Conservation (phyloP, 2,888 invertebrate species). For the Hipparchia sbordonii region DNA sequence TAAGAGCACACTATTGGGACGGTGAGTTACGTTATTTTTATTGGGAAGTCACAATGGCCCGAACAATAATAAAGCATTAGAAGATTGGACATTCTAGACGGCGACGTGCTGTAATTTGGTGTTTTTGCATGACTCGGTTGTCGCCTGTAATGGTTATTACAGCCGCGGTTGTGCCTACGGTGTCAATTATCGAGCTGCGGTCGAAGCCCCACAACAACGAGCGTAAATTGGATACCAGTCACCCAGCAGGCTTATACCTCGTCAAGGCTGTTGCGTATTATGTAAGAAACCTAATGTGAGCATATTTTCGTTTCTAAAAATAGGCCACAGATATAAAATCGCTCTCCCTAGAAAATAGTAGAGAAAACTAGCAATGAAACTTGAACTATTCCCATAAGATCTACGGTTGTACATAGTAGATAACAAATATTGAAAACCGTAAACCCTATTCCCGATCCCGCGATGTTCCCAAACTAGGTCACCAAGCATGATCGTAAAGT, state of each 20-base stretch:
- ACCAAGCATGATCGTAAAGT: conserved; percentile 59
- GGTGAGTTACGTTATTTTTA: conserved; percentile 77
- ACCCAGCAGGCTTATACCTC: conserved; percentile 72
- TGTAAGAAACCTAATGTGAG: conserved; percentile 55
- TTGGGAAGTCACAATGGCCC: conserved; percentile 59
- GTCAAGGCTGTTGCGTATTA: conserved; percentile 65
- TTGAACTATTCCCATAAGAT: conserved; percentile 43
- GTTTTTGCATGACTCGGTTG: conserved; percentile 60
- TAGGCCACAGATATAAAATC: conserved; percentile 50
- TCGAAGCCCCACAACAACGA: conserved; percentile 70
- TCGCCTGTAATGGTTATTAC: conserved; percentile 60
- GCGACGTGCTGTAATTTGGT: conserved; percentile 56
- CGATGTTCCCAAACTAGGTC: conserved; percentile 69
- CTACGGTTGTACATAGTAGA: conserved; percentile 37
- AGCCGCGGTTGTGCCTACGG: conserved; percentile 63
- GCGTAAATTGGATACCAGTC: conserved; percentile 76
- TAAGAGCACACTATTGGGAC: conserved; percentile 66
- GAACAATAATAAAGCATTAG: conserved; percentile 68
- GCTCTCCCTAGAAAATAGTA: conserved; percentile 30
- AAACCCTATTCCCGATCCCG: conserved; percentile 69
- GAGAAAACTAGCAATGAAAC: conserved; percentile 39
- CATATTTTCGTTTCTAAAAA: conserved; percentile 50
- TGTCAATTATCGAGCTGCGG: conserved; percentile 75
- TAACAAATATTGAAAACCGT: conserved; percentile 74
- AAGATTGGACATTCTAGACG: conserved; percentile 61